Conservation (phyloP, 2,797 vertebrate species). For the Merluccius polli region DNA sequence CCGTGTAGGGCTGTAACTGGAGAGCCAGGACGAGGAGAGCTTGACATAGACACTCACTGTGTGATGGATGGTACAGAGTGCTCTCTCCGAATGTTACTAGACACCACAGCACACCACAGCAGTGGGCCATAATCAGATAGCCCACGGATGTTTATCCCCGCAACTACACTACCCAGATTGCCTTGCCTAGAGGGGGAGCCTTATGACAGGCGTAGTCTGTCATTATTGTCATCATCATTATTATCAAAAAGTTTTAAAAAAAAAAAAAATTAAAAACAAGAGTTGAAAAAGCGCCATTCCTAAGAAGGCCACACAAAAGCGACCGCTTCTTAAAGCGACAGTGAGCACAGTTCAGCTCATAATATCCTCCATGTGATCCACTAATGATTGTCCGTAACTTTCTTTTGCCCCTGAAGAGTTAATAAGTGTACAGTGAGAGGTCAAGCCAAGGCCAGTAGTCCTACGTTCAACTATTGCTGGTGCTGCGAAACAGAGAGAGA, state of each 20-base stretch:
- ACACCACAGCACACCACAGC: slow-evolving; percentile 77
- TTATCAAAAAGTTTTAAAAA: slow-evolving; percentile 29
- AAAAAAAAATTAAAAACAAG: no score
- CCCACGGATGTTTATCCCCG: slow-evolving; percentile 74
- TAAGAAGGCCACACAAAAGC: no score
- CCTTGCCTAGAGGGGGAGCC: slow-evolving; percentile 64
- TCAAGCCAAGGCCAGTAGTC: slow-evolving; percentile 56
- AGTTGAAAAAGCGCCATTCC: no score
- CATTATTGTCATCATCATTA: slow-evolving; percentile 56
- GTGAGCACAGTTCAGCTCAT: slow-evolving; percentile 18
- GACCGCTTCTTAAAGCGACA: no score
- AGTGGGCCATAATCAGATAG: slow-evolving; percentile 79
- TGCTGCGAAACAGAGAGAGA: not conserved
- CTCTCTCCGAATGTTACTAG: slow-evolving; percentile 87
- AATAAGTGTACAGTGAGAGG: slow-evolving; percentile 59
- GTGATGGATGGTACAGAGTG: slow-evolving; percentile 88
- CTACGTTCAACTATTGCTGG: slow-evolving; percentile 17
- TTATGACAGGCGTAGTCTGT: slow-evolving; percentile 61
- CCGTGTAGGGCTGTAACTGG: slow-evolving; percentile 97
- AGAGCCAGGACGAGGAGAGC: slow-evolving; percentile 88
- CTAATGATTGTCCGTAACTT: not conserved
- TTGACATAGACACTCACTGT: slow-evolving; percentile 77
- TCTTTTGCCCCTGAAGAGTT: slow-evolving; percentile 32
- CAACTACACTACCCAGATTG: slow-evolving; percentile 71
- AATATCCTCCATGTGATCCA: slow-evolving; percentile 25